Base-by-base conservation (phyloP, 2,797 vertebrate genomes). In the Sebastolobus altivelis region DNA sequence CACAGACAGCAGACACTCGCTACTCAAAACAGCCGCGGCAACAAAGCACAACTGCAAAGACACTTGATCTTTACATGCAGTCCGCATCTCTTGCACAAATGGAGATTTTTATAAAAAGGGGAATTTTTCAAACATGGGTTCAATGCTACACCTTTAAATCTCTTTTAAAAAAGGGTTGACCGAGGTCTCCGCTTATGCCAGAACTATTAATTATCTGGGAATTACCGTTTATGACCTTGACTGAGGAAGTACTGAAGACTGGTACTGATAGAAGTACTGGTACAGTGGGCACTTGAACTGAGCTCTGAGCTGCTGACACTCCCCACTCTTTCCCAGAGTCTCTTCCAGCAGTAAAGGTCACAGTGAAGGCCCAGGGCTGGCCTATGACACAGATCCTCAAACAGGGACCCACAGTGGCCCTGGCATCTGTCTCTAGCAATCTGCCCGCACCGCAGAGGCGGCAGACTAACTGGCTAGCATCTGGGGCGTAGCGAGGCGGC, bases 351-450 rank as follows among this genome's bases (percentile, higher is more conserved):
- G 95, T 95, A 98, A 98, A 98, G 98, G 97, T 98, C 97, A 98
- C 89, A 87, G 92, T 86, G 93, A 92, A 92, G 94, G 96, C 97
- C 97, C 95, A 95, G 95, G 96, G 97, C 96, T 94, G 95, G 93
- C 93, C 94, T 94, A 82, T 96, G 97, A 98, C 97, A 98, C 95
- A 94, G 95, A 95, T 93, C 93, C 94, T 97, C 97, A 96, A 96
- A 95, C 93, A 93, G 93, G 95, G 96, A 96, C 90, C 94, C 5
- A 22, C 95, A 95, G 96, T 94, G 93, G 95, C 94, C 94, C 95
- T 98, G 98, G 97, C 97, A 97, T 98, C 96, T 98, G 97, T 97
- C 97, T 91, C 95, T 94, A 92, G 94, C 92, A 92, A 98, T 97
- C 95, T 96, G 89, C 89, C 49, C 27, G 75, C 82, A 89, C 84